Conservation (phyloP, 2,888 invertebrate species). For the Dendrolimus houi region DNA sequence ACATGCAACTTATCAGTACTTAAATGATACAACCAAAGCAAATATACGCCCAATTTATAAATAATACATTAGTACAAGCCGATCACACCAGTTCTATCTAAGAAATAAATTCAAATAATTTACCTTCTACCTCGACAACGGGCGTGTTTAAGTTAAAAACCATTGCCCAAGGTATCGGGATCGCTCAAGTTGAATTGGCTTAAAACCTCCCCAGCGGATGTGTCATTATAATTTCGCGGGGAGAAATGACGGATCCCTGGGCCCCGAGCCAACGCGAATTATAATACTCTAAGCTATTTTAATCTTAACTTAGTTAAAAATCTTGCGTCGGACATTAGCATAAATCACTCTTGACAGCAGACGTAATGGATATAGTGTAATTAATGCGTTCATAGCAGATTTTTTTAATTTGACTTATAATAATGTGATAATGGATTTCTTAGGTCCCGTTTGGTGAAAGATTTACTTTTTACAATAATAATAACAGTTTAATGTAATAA, state of each 20-base stretch:
- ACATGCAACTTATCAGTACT: too few relatives aligned
- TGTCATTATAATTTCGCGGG: slow-evolving; percentile 72
- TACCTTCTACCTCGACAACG: slow-evolving; percentile 28
- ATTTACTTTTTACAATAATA: too few relatives aligned
- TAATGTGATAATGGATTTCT: background rate
- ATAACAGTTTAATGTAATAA: too few relatives aligned
- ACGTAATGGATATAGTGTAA: slow-evolving; percentile 67
- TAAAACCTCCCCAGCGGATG: slow-evolving; percentile 67
- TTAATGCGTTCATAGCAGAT: slow-evolving; percentile 32
- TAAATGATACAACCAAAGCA: too few relatives aligned
- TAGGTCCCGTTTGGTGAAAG: background rate
- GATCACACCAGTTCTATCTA: too few relatives aligned
- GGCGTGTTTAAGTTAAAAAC: slow-evolving; percentile 28
- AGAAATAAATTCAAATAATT: slow-evolving; percentile 7
- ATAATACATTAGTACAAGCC: too few relatives aligned
- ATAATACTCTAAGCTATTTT: slow-evolving; percentile 74
- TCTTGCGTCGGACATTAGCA: slow-evolving; percentile 71
- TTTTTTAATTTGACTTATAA: slow-evolving; percentile 12
- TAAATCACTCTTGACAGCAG: slow-evolving; percentile 71
- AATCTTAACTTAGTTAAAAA: slow-evolving; percentile 76
- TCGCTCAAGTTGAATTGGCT: slow-evolving; percentile 64
- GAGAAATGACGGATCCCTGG: slow-evolving; percentile 70
- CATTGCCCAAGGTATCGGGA: slow-evolving; percentile 44
- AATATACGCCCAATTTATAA: too few relatives aligned
- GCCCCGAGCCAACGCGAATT: slow-evolving; percentile 54